A percentile compares a stretch with the other conserved stretches of the same genome.
Conservation (phyloP, 2,888 invertebrate species). For the Sphaeridia pumilis region DNA sequence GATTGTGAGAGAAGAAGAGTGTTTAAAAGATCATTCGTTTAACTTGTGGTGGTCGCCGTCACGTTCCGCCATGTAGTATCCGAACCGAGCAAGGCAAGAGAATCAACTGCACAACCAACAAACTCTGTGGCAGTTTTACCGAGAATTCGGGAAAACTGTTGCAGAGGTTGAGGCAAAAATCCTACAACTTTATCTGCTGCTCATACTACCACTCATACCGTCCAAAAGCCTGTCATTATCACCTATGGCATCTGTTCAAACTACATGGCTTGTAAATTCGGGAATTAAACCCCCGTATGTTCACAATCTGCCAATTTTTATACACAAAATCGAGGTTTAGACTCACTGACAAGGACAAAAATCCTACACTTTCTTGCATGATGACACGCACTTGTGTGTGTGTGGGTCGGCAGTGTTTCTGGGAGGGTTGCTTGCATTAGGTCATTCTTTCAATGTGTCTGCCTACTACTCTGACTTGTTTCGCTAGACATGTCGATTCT, state of each 20-base stretch:
- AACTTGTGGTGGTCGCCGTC: not conserved
- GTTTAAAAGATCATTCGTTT: not conserved
- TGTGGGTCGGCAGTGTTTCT: too few species aligned
- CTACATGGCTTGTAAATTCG: not conserved
- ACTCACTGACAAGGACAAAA: too few species aligned
- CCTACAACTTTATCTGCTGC: too few species aligned
- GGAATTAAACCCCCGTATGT: constrained; percentile 1
- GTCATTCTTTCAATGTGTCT: too few species aligned
- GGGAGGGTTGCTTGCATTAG: too few species aligned
- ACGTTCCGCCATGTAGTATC: too few species aligned
- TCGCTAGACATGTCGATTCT: too few species aligned
- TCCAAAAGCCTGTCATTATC: not conserved
- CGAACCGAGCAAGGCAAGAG: constrained; percentile 7
- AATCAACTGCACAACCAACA: constrained; percentile 6
- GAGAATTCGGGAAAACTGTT: constrained; percentile 12
- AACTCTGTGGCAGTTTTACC: constrained; percentile 11
- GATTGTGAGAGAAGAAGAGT: not conserved
- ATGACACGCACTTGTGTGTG: too few species aligned
- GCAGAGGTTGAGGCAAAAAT: constrained; percentile 14
- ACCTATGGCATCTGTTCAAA: not conserved
- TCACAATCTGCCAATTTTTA: not conserved
- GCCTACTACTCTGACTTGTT: too few species aligned
- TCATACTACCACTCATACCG: too few species aligned
- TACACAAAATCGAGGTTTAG: too few species aligned
- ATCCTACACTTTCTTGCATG: too few species aligned